Conservation (phyloP, 2,113 vertebrate genomes). For the Pao palembangensis region DNA sequence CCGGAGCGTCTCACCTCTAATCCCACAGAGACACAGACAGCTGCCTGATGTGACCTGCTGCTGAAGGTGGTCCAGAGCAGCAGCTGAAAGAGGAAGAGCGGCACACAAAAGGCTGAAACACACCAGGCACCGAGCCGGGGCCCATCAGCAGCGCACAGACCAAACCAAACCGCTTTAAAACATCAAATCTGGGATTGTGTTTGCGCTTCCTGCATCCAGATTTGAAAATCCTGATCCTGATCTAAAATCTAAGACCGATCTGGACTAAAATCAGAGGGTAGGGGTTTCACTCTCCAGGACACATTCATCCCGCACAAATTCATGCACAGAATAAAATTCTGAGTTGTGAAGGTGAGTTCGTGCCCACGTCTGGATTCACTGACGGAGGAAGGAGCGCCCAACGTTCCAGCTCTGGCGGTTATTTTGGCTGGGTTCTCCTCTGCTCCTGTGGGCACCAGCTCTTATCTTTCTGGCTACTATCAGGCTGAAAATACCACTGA, state of each 20-base stretch:
- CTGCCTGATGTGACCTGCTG: conserved; percentile 37
- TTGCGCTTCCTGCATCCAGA: too few relatives aligned
- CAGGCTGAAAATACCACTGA: conserved; percentile 33
- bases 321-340: too few relatives aligned
- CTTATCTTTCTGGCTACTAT: conserved; percentile 37
- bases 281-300: too few relatives aligned
- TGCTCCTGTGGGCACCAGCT: conserved; percentile 9
- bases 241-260: too few relatives aligned
- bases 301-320: too few relatives aligned
- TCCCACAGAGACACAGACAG: conserved; percentile 61
- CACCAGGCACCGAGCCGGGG: too few relatives aligned
- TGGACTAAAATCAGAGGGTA: too few relatives aligned
- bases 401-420: neutral
- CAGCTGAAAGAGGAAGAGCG: conserved; percentile 16
- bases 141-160: neutral
- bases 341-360: too few relatives aligned
- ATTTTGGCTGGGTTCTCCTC: conserved; percentile 18
- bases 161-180: too few relatives aligned
- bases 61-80: conserved; percentile 42
- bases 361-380: too few relatives aligned
- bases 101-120: neutral
- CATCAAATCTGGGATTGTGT: too few relatives aligned
- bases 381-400: neutral
- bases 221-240: too few relatives aligned
- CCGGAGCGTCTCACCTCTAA: conserved; percentile 43